Evolutionary conservation across 2,113 vertebrate species (phyloP).

Genomic region (Lepus americanus): DNA sequence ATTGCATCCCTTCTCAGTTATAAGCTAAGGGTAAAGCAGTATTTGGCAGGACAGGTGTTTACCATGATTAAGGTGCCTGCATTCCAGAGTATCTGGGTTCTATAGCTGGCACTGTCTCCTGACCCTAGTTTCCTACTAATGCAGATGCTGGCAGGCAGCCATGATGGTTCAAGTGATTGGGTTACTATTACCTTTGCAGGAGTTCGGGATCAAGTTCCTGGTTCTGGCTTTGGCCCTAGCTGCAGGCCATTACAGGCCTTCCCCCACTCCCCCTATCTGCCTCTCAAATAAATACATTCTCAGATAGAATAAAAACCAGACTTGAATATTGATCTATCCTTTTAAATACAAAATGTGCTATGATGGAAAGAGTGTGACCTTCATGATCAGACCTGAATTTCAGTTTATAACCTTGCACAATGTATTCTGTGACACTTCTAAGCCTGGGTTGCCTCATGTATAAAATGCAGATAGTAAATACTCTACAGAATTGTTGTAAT

Average conservation of each 20-base stretch:
- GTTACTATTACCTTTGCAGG: too few relatives aligned
- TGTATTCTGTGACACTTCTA: constrained; percentile 1
- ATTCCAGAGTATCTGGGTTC: too few relatives aligned
- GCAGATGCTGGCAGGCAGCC: too few relatives aligned
- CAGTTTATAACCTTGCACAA: background rate
- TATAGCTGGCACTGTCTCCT: too few relatives aligned
- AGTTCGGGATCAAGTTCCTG: too few relatives aligned
- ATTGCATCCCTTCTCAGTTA: background rate
- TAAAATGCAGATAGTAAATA: constrained; percentile 1
- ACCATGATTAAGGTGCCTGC: too few relatives aligned
- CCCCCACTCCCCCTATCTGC: too few relatives aligned
- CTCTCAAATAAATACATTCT: background rate
- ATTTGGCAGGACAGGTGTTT: background rate
- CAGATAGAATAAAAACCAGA: constrained; percentile 24
- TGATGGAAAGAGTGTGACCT: constrained; percentile 3
- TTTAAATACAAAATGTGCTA: constrained; percentile 44
- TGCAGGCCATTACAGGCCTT: too few relatives aligned
- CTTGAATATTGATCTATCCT: background rate
- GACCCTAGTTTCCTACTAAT: too few relatives aligned
- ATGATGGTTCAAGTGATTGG: too few relatives aligned
- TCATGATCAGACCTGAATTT: constrained; percentile 33
- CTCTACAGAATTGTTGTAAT: background rate
- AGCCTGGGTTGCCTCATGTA: background rate
- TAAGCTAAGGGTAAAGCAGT: background rate
- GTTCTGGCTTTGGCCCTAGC: too few relatives aligned